Evolutionary conservation across 2,888 invertebrate genomes (phyloP).

Genomic region (Mellilla xanthometata): DNA sequence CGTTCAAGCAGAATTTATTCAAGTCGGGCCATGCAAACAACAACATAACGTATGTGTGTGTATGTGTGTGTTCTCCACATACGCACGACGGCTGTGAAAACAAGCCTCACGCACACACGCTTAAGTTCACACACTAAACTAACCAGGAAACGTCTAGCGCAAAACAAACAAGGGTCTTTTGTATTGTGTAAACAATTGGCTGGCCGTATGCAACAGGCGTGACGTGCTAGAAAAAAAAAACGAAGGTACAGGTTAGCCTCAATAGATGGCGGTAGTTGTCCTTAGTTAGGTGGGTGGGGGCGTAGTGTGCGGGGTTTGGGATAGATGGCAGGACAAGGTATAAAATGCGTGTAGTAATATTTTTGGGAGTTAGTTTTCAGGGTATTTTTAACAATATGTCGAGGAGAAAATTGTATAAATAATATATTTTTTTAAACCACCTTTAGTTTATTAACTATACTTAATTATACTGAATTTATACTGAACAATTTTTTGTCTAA

Average conservation of each 20-base stretch:
- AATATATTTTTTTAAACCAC: too few relatives aligned
- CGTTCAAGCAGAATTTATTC: constrained; percentile 65
- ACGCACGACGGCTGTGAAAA: constrained; percentile 76
- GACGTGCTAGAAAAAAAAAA: constrained; percentile 63
- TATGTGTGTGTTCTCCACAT: constrained; percentile 71
- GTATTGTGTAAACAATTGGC: constrained; percentile 81
- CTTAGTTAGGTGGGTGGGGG: too few relatives aligned
- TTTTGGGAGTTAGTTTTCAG: background rate
- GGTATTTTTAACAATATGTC: too few relatives aligned
- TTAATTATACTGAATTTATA: too few relatives aligned
- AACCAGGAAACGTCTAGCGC: constrained; percentile 83
- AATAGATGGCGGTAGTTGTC: constrained; percentile 54
- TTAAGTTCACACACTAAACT: constrained; percentile 73
- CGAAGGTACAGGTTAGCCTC: constrained; percentile 58
- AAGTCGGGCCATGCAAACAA: constrained; percentile 66
- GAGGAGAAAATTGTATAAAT: too few relatives aligned
- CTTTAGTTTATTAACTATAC: too few relatives aligned
- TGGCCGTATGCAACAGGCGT: constrained; percentile 79
- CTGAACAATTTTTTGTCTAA: too few relatives aligned
- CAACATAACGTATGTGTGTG: constrained; percentile 72
- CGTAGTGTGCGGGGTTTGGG: background rate
- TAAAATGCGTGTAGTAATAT: too few relatives aligned
- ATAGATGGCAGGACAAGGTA: constrained; percentile 28
- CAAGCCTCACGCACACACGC: constrained; percentile 53
- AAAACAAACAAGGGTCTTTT: constrained; percentile 83